Base-by-base conservation (phyloP, 1,140 invertebrate genomes). In the Nixonia krombeini region DNA sequence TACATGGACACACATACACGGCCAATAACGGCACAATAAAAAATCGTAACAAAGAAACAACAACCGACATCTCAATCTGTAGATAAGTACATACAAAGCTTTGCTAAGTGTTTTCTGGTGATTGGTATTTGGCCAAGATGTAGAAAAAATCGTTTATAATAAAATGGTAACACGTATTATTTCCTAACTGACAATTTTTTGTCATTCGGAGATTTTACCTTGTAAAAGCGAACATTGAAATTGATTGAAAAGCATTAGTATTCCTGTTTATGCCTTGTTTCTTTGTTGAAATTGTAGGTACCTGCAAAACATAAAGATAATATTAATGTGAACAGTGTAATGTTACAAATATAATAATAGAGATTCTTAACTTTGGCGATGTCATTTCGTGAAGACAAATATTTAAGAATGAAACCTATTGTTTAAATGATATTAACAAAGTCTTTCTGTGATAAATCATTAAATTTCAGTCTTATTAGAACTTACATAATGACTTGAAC, bases 31-130 rank as follows among this genome's bases (percentile, higher is more conserved):
- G n/a, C n/a, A n/a, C n/a, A n/a, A 57, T 51, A 12, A 56, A 62
- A 46, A 52, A 56, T 56, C 56, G 50, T 58, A 55, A 64, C 58
- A 55, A 41, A 52, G 41, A 28, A 33, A 33, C 9, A 52, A 64
- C 28, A 57, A 68, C 49, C 47, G 38, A 62, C 69, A 74, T 69
- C 70, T 78, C 73, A 78, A 63, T 82, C 75, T 85, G 80, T 84
- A 85, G 81, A 84, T 85, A 85, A 80, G 67, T 80, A 84, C 67
- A 79, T 76, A 80, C 70, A 78, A 73, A 79, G 82, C 82, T 85
- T 83, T 81, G 80, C 79, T 81, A 82, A 84, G 71, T 83, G 81
- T 85, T 85, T 81, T 83, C 72, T 84, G 82, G 81, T 83, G 80
- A 82, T 80, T 74, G 80, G 81, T 84, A 82, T 82, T 74, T 82